Conservation (phyloP, 23 tunicate genomes). For the Ascidia mentula region DNA sequence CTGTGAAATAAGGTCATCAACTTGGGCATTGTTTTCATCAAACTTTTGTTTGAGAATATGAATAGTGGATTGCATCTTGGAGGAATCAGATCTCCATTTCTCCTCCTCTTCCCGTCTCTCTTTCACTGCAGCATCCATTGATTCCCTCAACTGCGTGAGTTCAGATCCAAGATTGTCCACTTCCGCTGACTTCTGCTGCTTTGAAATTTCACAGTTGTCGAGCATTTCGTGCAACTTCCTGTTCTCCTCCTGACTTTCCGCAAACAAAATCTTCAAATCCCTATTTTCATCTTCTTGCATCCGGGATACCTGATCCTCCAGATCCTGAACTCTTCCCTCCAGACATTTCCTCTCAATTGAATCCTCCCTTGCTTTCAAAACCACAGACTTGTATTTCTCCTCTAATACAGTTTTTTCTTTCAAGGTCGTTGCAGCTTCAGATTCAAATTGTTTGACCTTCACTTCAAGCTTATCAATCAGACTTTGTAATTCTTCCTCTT, state of each 20-base stretch:
- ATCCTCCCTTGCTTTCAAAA: conserved; percentile 15
- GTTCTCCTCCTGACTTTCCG: background rate
- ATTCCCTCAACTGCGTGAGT: background rate
- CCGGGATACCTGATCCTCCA: conserved; percentile 31
- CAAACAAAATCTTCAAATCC: background rate
- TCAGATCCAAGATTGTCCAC: background rate
- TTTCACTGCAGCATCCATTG: background rate
- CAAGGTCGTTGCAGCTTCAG: background rate
- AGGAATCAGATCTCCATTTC: background rate
- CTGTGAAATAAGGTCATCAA: background rate
- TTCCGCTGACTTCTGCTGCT: background rate
- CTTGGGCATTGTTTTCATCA: background rate
- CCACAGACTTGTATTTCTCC: conserved; percentile 19
- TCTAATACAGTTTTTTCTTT: conserved; percentile 6
- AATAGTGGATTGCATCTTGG: background rate
- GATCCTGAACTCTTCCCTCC: conserved; percentile 51
- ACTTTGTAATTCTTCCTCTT: background rate
- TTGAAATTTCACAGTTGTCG: background rate
- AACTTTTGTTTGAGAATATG: background rate
- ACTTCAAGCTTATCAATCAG: background rate
- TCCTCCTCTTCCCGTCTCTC: background rate
- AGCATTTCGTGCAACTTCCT: background rate
- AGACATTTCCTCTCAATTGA: conserved; percentile 27
- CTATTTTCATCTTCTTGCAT: background rate
- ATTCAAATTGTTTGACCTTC: background rate